A percentile compares a stretch with the other conserved stretches of the same genome.
Evolutionary conservation across 2,113 vertebrate species (phyloP).

Genomic region (Stictonetta naevosa): DNA sequence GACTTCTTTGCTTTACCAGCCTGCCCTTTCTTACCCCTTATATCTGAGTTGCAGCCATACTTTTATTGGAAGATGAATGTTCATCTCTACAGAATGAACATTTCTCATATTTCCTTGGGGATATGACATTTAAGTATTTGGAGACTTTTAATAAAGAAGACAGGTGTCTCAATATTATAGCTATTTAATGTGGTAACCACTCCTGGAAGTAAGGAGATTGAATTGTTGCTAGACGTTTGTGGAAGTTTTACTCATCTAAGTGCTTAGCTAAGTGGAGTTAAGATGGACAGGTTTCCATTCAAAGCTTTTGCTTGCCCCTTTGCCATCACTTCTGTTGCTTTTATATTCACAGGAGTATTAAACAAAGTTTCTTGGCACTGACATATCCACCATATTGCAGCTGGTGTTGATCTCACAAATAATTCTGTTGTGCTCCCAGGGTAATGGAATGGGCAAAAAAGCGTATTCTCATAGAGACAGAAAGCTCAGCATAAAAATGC

Average conservation of each 20-base stretch:
- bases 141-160: neutral
- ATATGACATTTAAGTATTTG: neutral
- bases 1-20: neutral
- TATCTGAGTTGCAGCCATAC: neutral
- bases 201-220: neutral
- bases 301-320: neutral
- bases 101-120: neutral
- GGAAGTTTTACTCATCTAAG: neutral
- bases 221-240: neutral
- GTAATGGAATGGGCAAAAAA: neutral
- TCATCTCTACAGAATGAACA: neutral
- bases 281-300: neutral
- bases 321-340: neutral
- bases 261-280: neutral
- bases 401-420: constrained; percentile 16
- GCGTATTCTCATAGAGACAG: neutral
- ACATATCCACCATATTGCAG: neutral
- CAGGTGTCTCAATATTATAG: neutral
- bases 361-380: neutral
- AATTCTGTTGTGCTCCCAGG: neutral
- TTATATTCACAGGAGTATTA: neutral
- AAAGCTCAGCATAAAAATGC: constrained; percentile 48
- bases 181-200: neutral
- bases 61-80: neutral
- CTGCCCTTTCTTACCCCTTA: neutral